Evolutionary conservation across 2,888 invertebrate species (phyloP), one percentile per base, ranked within the genome.

Genomic region (Hyposoter dolosus): DNA sequence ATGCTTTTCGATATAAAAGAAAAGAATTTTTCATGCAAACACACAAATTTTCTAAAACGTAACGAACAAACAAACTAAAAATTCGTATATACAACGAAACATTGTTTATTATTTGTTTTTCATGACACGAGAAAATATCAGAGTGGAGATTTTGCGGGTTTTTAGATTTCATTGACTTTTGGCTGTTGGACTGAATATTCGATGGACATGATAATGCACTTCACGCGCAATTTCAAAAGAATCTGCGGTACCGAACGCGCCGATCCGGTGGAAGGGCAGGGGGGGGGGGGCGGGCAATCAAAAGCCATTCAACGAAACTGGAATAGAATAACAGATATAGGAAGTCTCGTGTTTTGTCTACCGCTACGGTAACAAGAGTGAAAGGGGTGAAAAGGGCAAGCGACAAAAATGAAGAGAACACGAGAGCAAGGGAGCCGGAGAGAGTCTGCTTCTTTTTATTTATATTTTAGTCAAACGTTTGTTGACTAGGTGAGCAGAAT

Each of bases 291-390:
- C 28, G 82, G 78, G 45, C 82, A 85, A 85, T 85, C 85, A 85
- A 85, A 74, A 43, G 32, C 82, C 63, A 85, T 85, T 85, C 85
- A 85, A 23, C 75, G 85, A 69, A 69, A 69, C 75, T 65, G 68
- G 65, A 82, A 85, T 85, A 82, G 82, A 85, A 85, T 78, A 79
- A 77, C 77, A 63, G 72, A 63, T 72, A 35, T 50, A 17, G 17
- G 40, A 28, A 53, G 28, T 17, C n/a, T 17, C 35, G 63, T 69
- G 69, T 53, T 82, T 82, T 77, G 43, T 17, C 76, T 12, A 69
- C 47, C n/a, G 10, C n/a, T 23, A 50, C 40, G 53, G 50, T 78
- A 50, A 32, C 19, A n/a, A 50, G 80, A 28, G 50, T 47, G 53
- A 75, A 7, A 35, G 68, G 28, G 23, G n/a, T 0, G 17, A 32